Percentiles rank a stretch among this genome's conserved stretches.
Evolutionary conservation across 2,113 vertebrate species (phyloP).

Genomic region (Hystrix brachyura): DNA sequence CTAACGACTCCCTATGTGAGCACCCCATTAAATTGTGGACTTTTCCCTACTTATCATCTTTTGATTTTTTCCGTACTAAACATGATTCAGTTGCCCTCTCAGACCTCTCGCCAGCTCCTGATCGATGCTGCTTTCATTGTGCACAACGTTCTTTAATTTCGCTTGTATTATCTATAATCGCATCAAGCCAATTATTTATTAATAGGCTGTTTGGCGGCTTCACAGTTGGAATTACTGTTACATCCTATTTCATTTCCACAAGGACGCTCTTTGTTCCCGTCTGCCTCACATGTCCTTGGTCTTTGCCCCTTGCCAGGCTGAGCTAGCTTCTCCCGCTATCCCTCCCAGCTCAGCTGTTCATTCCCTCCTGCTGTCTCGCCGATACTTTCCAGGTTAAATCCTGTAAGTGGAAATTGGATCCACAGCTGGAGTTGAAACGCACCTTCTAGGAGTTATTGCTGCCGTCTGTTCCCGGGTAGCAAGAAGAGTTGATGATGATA

Average conservation of each 20-base stretch:
- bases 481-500: slow-evolving; percentile 57
- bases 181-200: slow-evolving; percentile 71
- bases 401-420: slow-evolving; percentile 69
- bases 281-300: neutral
- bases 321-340: neutral
- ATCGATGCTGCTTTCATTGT: neutral
- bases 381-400: slow-evolving; percentile 77
- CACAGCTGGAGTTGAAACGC: slow-evolving; percentile 74
- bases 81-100: neutral
- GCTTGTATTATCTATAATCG: slow-evolving; percentile 70
- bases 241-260: neutral
- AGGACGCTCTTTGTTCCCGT: slow-evolving; percentile 15
- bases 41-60: neutral
- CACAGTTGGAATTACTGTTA: slow-evolving; percentile 48
- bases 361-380: slow-evolving; percentile 18
- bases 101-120: neutral
- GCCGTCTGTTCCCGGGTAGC: neutral
- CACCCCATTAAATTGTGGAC: slow-evolving; percentile 4
- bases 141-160: neutral
- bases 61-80: slow-evolving; percentile 57
- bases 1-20: neutral
- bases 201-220: slow-evolving; percentile 64
- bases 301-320: neutral
- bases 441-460: slow-evolving; percentile 34
- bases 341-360: neutral